A percentile compares a stretch with the other conserved stretches of the same genome.
phyloP scores from a whole-genome alignment of 92 coral and sea anemone genomes.

The Heliopora coerulea region DNA sequence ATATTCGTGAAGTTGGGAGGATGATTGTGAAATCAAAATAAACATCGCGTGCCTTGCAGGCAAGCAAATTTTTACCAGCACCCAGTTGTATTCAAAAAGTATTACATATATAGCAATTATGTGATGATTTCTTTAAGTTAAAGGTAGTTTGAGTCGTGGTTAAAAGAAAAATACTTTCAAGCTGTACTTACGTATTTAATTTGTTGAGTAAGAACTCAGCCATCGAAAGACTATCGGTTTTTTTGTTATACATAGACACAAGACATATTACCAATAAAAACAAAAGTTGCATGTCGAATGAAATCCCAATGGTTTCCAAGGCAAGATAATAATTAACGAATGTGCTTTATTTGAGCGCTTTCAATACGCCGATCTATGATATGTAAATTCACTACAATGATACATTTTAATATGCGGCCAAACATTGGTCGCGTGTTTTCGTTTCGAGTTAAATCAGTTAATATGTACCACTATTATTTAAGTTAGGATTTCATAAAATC shows the following conservation, averaged over 20 bases:
- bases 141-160: too few species aligned
- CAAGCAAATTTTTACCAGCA: not conserved
- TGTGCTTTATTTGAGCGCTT: conserved; percentile 11
- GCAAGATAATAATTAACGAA: conserved; percentile 5
- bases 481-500: not conserved
- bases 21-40: not conserved
- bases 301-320: not conserved
- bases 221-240: conserved; percentile 5
- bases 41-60: not conserved
- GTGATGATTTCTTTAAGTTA: too few species aligned
- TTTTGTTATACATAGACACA: not conserved
- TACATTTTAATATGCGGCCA: conserved; percentile 24
- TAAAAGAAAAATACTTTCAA: too few species aligned
- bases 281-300: not conserved
- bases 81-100: too few species aligned
- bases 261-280: not conserved
- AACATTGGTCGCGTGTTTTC: conserved; percentile 28
- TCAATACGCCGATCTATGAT: conserved; percentile 18
- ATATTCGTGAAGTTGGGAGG: not conserved
- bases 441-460: conserved; percentile 18
- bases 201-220: conserved; percentile 6
- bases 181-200: conserved; percentile 28
- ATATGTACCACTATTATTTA: conserved; percentile 2
- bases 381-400: conserved; percentile 29
- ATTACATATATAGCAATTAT: too few species aligned